Conservation (phyloP, 2,888 invertebrate species). For the Scrobipalpa costella region DNA sequence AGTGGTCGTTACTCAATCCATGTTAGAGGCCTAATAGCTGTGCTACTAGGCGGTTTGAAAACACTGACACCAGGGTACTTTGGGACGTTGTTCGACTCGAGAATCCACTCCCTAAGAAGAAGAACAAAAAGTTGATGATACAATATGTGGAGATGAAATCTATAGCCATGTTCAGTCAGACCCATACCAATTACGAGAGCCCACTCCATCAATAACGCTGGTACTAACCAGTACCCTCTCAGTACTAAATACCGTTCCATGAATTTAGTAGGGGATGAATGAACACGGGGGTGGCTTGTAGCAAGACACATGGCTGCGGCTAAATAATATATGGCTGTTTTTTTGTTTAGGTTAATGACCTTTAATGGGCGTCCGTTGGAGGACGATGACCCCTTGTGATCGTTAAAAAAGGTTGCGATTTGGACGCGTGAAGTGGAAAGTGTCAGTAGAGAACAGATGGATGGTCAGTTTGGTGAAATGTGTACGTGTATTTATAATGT, state of each 20-base stretch:
- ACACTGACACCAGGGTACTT: no score
- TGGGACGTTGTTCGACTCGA: no score
- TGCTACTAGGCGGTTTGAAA: no score
- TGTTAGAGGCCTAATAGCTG: no score
- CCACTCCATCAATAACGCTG: slow-evolving; percentile 24
- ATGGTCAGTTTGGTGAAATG: background rate
- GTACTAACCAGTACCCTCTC: slow-evolving; percentile 7
- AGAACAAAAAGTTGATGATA: no score
- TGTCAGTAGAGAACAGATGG: slow-evolving; percentile 1
- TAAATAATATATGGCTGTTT: slow-evolving; percentile 74
- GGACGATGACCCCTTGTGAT: slow-evolving; percentile 48
- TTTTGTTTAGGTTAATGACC: slow-evolving; percentile 73
- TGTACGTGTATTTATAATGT: slow-evolving; percentile 3
- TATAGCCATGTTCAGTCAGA: background rate
- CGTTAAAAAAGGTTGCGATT: slow-evolving; percentile 1
- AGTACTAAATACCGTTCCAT: slow-evolving; percentile 30
- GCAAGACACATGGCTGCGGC: slow-evolving; percentile 69
- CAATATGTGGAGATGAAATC: background rate
- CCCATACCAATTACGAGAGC: slow-evolving; percentile 5
- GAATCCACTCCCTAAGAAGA: no score
- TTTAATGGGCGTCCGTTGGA: slow-evolving; percentile 69
- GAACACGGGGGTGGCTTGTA: slow-evolving; percentile 24
- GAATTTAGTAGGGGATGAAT: slow-evolving; percentile 43
- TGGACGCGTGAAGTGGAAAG: slow-evolving; percentile 7
- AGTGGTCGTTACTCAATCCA: no score